Base-by-base conservation (phyloP, 2,888 invertebrate genomes). In the Chouioia cunea region DNA sequence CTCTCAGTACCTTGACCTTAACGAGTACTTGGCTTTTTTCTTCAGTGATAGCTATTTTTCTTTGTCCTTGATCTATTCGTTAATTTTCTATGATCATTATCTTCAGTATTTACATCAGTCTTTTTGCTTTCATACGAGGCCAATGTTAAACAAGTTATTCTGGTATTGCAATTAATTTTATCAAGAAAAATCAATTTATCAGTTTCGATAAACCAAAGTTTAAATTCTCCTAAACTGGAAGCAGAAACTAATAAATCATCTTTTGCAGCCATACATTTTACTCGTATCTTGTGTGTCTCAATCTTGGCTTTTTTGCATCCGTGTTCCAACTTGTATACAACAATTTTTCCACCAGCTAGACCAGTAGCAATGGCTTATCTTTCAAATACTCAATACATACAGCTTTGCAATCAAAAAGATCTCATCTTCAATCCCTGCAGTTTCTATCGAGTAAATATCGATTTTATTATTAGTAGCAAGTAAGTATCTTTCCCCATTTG, bases 401-500 rank as follows among this genome's bases (percentile, higher is more conserved):
- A 14, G 96, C 91, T 85, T 92, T 93, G 20, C 90, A 88, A 62
- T 90, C 88, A 74, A 92, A 91, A 74, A 89, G 43, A 93, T 87
- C 59, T 90, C 88, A 75, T 91, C 90, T 65, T 91, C 86, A 46
- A 95, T 87, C 15, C 92, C 92, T 3, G 96, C 95, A 73, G 90
- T 90, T 81, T 92, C 90, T 54, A 95, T 91, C 58, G 90, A 91
- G 90, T 96, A 97, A 22, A 97, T 87, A 85, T 95, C 93, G 43
- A 96, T 87, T 73, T 88, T 89, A 78, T 90, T 91, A 65, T 91
- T 91, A 50, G 93, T 92, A 23, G 91, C 90, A 62, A 97, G 83
- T 4, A 93, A 89, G 85, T 97, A 97, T 79, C 89, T 89, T 48
- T 90, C 89, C 20, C 95, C 97, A 77, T 89, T 89, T 4, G 93